Percentiles rank a stretch among this genome's conserved stretches.
phyloP scores from a whole-genome alignment of 2,113 vertebrate species.

The Austrofundulus limnaeus region DNA sequence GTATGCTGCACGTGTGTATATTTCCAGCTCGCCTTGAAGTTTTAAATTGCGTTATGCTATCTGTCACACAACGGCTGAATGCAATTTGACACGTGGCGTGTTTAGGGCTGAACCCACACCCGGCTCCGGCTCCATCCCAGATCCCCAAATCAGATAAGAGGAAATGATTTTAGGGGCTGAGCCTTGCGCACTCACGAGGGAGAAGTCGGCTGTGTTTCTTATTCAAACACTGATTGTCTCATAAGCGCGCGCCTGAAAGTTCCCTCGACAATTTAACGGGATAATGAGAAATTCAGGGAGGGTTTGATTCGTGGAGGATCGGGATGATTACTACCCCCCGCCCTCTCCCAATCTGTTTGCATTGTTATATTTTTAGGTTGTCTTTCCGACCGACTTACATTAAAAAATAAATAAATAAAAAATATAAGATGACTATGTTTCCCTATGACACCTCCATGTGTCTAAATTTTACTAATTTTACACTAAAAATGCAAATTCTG shows the following conservation, averaged over 20 bases:
- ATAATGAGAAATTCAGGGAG: constrained; percentile 71
- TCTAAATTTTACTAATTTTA: too few species aligned
- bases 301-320: constrained; percentile 62
- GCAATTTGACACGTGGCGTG: constrained; percentile 52
- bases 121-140: constrained; percentile 63
- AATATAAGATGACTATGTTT: too few species aligned
- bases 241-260: constrained; percentile 59
- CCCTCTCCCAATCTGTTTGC: too few species aligned
- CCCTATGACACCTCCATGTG: too few species aligned
- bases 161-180: constrained; percentile 72
- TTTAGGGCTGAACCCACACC: constrained; percentile 24
- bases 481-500: too few species aligned
- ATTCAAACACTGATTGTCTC: constrained; percentile 68
- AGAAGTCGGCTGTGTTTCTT: constrained; percentile 60
- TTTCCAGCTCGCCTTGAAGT: constrained; percentile 46
- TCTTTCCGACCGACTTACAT: too few species aligned
- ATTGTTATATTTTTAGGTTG: too few species aligned
- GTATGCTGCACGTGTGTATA: constrained; percentile 39
- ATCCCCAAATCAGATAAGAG: constrained; percentile 70
- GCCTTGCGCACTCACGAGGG: constrained; percentile 56
- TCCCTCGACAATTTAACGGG: constrained; percentile 66
- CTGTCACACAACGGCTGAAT: constrained; percentile 37
- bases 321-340: constrained; percentile 34
- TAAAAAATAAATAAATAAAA: too few species aligned
- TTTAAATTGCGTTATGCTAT: constrained; percentile 62